phyloP scores from a whole-genome alignment of 2,797 vertebrate genomes.

The Danio tinwini region DNA sequence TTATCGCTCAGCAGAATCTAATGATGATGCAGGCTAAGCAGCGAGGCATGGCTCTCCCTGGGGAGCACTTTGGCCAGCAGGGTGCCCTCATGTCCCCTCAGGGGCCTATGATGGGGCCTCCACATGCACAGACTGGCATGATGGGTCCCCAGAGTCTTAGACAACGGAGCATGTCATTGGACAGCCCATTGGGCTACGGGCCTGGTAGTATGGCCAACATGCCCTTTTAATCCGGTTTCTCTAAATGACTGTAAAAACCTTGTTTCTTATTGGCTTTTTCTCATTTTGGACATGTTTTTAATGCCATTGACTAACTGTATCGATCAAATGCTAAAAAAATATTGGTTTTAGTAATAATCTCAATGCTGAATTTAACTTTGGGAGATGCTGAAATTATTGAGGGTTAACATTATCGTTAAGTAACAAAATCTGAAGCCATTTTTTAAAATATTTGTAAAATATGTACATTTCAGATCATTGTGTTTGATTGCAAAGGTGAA shows the following conservation, averaged over 20 bases:
- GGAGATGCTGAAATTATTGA: constrained; percentile 63
- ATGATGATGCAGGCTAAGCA: constrained; percentile 98
- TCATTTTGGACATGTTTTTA: constrained; percentile 70
- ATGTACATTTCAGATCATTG: constrained; percentile 81
- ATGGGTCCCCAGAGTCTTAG: constrained; percentile 92
- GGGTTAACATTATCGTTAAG: constrained; percentile 71
- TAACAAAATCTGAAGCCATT: constrained; percentile 79
- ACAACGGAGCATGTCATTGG: constrained; percentile 94
- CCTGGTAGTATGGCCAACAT: constrained; percentile 92
- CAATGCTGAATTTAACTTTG: constrained; percentile 67
- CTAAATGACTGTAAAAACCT: constrained; percentile 62
- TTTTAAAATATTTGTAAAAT: constrained; percentile 82
- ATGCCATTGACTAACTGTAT: constrained; percentile 67
- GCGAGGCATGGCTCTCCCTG: constrained; percentile 86
- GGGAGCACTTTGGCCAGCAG: constrained; percentile 90
- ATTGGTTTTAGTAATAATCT: constrained; percentile 65
- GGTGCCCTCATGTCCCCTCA: constrained; percentile 90
- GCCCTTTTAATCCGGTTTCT: constrained; percentile 84
- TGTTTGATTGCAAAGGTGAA: constrained; percentile 75
- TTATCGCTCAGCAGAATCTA: constrained; percentile 96
- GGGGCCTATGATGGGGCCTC: constrained; percentile 90
- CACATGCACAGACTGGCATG: constrained; percentile 89
- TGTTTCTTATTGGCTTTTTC: constrained; percentile 62
- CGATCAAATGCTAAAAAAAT: constrained; percentile 67
- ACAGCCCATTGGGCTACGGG: constrained; percentile 91